Conservation (phyloP, 2,888 invertebrate species). For the Epistrophe grossulariae region DNA sequence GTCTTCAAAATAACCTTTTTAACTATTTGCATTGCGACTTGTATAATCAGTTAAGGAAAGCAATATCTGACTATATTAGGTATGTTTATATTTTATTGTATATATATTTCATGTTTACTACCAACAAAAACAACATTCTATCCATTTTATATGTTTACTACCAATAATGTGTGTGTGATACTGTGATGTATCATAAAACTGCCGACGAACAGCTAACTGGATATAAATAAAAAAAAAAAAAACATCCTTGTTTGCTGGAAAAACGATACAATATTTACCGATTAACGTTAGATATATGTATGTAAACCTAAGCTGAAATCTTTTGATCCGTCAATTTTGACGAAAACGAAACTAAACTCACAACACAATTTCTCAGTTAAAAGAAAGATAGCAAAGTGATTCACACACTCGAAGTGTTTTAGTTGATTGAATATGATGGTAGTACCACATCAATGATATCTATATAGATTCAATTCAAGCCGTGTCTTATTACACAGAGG, state of each 20-base stretch:
- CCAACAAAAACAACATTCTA: neutral
- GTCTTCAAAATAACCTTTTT: neutral
- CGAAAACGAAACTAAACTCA: conserved; percentile 2
- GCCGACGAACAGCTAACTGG: neutral
- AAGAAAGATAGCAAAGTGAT: neutral
- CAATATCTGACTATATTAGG: neutral
- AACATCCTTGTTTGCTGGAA: neutral
- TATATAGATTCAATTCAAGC: neutral
- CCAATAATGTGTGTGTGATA: neutral
- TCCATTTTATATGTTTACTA: neutral
- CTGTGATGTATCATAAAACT: neutral
- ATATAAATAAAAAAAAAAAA: neutral
- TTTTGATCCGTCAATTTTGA: conserved; percentile 4
- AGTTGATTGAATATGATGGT: conserved; percentile 4
- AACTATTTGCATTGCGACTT: neutral
- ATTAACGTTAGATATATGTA: neutral
- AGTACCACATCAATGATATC: neutral
- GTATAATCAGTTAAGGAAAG: neutral
- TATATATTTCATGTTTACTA: neutral
- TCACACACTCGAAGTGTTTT: neutral
- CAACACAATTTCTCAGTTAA: neutral
- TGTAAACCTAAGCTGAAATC: neutral
- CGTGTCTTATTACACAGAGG: neutral
- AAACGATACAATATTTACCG: conserved; percentile 1
- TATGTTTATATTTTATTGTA: neutral